Percentiles rank a stretch among this genome's conserved stretches.
These are phyloP conservation scores for Lepus oiostolus DNA, from an alignment of 2,797 vertebrate species.

Conservation along the genomic window DNA sequence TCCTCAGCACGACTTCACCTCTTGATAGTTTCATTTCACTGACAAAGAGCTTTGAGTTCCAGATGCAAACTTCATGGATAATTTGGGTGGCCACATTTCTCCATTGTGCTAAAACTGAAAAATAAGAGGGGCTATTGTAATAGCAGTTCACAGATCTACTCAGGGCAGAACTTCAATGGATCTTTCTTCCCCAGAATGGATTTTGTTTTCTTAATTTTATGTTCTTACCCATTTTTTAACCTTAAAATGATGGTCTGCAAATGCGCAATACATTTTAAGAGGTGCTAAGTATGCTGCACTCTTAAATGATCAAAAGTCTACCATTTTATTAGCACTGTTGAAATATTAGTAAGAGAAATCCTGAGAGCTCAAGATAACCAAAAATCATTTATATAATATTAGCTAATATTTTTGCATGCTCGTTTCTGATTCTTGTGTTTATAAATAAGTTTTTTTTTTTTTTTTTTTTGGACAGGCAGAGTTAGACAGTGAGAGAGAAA, in stretches of 20 bases:
- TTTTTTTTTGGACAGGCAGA: no score
- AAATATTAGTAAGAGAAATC: not conserved
- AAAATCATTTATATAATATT: not conserved
- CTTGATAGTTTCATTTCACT: not conserved
- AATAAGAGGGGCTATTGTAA: not conserved
- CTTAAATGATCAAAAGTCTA: not conserved
- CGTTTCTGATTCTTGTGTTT: not conserved
- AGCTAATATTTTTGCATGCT: not conserved
- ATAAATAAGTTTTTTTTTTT: not conserved
- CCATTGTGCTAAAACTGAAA: not conserved
- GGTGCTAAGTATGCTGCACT: not conserved
- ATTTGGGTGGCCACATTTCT: not conserved
- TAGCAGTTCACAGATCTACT: not conserved
- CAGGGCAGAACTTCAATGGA: not conserved
- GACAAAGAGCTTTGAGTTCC: constrained; percentile 34
- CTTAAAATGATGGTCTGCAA: not conserved
- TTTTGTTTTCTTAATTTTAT: not conserved
- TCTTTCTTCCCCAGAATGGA: not conserved
- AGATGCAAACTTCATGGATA: not conserved
- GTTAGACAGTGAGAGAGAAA: no score
- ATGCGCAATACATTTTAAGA: not conserved
- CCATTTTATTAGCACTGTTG: not conserved
- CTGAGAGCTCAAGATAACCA: not conserved
- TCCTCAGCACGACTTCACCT: not conserved
- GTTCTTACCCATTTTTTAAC: not conserved